Evolutionary conservation across 2,113 vertebrate species (phyloP).

Genomic region (Heptranchias perlo): DNA sequence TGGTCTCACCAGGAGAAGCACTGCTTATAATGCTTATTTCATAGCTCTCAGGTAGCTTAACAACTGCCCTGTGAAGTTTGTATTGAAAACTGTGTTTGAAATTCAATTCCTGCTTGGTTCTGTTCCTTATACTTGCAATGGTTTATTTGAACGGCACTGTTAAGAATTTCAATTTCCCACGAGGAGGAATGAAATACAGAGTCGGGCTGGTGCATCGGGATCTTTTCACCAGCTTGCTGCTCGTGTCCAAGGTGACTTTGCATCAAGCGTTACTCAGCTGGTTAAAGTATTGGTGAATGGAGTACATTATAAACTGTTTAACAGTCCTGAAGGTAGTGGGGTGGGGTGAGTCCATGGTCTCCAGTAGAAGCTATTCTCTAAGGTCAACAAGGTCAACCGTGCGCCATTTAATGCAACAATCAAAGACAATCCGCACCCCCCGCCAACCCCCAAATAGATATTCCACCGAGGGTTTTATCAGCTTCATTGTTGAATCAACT

Average conservation of each 20-base stretch:
- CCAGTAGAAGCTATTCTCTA: background rate
- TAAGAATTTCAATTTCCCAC: background rate
- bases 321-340: background rate
- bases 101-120: background rate
- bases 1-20: background rate
- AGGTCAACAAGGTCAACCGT: too few species aligned
- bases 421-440: too few species aligned
- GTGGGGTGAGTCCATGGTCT: background rate
- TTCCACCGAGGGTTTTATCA: background rate
- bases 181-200: background rate
- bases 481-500: background rate
- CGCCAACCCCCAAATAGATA: too few species aligned
- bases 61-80: background rate
- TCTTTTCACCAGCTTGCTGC: background rate
- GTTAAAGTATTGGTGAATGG: background rate
- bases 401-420: background rate
- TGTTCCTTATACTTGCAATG: background rate
- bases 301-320: background rate
- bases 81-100: background rate
- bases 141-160: background rate
- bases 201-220: background rate
- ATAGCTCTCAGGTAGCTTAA: background rate
- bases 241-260: background rate
- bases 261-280: too few species aligned
- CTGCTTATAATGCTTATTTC: background rate